Evolutionary conservation across 2,797 vertebrate genomes (phyloP).

Genomic region (Melanogrammus aeglefinus): DNA sequence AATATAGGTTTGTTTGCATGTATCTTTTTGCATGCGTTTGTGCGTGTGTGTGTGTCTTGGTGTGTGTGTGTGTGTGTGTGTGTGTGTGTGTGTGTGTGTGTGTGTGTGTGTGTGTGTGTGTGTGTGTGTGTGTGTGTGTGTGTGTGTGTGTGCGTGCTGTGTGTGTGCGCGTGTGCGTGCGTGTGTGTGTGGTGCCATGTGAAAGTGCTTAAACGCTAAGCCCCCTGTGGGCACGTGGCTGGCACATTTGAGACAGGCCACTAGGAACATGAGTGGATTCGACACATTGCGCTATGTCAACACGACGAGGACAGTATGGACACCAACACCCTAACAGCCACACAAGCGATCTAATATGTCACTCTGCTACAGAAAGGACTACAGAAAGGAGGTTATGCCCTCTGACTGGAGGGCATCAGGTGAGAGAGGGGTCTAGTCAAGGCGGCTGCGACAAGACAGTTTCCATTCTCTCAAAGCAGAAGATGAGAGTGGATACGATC

Average conservation of each 20-base stretch:
- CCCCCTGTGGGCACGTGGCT: constrained; percentile 44
- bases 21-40: too few relatives aligned
- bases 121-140: constrained; percentile 14
- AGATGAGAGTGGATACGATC: background rate
- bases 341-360: background rate
- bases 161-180: constrained; percentile 30
- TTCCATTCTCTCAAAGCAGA: constrained; percentile 5
- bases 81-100: constrained; percentile 24
- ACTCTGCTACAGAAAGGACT: background rate
- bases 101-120: constrained; percentile 21
- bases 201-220: constrained; percentile 68
- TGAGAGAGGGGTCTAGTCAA: background rate
- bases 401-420: background rate
- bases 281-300: constrained; percentile 30
- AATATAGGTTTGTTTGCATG: constrained; percentile 19
- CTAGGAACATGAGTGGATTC: constrained; percentile 23
- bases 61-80: constrained; percentile 17
- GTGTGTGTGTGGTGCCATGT: constrained; percentile 55
- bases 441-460: constrained; percentile 11
- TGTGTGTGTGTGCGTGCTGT: background rate
- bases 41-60: constrained; percentile 16
- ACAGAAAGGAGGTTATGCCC: background rate
- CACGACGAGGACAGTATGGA: constrained; percentile 34
- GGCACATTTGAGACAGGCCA: constrained; percentile 38
- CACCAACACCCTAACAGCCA: background rate